Evolutionary conservation across 2,888 invertebrate genomes (phyloP).

Genomic region (Actias luna): DNA sequence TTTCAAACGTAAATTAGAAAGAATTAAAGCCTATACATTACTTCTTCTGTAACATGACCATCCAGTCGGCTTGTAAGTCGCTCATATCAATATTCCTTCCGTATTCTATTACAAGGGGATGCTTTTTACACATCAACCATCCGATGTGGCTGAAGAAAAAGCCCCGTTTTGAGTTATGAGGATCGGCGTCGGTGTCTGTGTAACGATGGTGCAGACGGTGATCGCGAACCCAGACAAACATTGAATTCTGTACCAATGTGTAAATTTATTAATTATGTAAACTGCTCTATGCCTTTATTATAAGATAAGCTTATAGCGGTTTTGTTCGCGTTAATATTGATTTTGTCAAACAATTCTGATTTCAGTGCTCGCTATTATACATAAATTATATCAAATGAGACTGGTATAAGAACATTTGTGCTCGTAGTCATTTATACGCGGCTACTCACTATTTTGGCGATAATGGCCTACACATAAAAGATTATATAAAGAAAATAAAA

Average conservation of each 20-base stretch:
- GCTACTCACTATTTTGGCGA: no score
- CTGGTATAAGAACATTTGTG: no score
- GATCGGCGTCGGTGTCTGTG: constrained; percentile 82
- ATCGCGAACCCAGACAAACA: constrained; percentile 86
- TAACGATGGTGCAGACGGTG: constrained; percentile 89
- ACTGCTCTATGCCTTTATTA: no score
- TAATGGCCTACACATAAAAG: no score
- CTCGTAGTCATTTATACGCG: no score
- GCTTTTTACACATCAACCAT: constrained; percentile 87
- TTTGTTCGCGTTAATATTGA: no score
- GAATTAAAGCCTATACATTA: constrained; percentile 39
- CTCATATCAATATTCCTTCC: constrained; percentile 84
- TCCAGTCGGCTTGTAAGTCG: constrained; percentile 84
- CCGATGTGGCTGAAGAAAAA: constrained; percentile 92
- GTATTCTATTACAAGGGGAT: constrained; percentile 84
- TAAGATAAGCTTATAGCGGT: background rate
- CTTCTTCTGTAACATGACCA: constrained; percentile 86
- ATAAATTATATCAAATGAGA: no score
- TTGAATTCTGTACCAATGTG: constrained; percentile 76
- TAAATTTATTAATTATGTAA: background rate
- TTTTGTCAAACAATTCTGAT: no score
- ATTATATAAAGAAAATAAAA: no score
- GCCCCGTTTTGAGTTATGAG: constrained; percentile 86
- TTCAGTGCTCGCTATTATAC: no score
- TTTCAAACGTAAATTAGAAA: no score